These are phyloP conservation scores for Platycheirus rosarum DNA, from an alignment of 2,888 invertebrate genomes.

Conservation along the genomic window DNA sequence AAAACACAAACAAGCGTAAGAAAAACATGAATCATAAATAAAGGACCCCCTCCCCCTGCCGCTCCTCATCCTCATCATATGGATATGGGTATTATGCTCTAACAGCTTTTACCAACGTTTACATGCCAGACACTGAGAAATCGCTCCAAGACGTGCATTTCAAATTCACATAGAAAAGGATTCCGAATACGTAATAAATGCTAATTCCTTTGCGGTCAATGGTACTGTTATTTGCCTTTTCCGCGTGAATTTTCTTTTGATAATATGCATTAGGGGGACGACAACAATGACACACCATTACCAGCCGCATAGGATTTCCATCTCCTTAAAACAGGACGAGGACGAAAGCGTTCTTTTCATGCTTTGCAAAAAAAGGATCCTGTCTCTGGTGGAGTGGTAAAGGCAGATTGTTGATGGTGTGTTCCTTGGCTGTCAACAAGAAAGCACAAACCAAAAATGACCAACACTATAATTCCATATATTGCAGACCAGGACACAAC, in stretches of 20 bases:
- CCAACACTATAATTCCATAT: slow-evolving; percentile 62
- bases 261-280: slow-evolving; percentile 49
- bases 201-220: slow-evolving; percentile 68
- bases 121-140: slow-evolving; percentile 28
- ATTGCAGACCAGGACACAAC: slow-evolving; percentile 6
- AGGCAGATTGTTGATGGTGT: slow-evolving; percentile 33
- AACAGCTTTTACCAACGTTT: slow-evolving; percentile 20
- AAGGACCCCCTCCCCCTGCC: slow-evolving; percentile 8
- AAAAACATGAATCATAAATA: slow-evolving; percentile 72
- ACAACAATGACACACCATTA: neutral
- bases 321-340: slow-evolving; percentile 25
- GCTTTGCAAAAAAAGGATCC: slow-evolving; percentile 9
- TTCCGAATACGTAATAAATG: slow-evolving; percentile 47
- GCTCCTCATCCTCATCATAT: too few relatives aligned
- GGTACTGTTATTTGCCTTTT: slow-evolving; percentile 69
- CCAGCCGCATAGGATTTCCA: slow-evolving; percentile 59
- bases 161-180: slow-evolving; percentile 25
- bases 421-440: slow-evolving; percentile 55
- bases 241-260: slow-evolving; percentile 71
- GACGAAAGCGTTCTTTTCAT: neutral
- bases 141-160: slow-evolving; percentile 40
- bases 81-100: slow-evolving; percentile 2
- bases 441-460: slow-evolving; percentile 52
- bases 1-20: slow-evolving; percentile 59
- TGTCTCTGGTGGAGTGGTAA: slow-evolving; percentile 1